Evolutionary conservation across 2,797 vertebrate species (phyloP).

Genomic region (Sciurus vulgaris): DNA sequence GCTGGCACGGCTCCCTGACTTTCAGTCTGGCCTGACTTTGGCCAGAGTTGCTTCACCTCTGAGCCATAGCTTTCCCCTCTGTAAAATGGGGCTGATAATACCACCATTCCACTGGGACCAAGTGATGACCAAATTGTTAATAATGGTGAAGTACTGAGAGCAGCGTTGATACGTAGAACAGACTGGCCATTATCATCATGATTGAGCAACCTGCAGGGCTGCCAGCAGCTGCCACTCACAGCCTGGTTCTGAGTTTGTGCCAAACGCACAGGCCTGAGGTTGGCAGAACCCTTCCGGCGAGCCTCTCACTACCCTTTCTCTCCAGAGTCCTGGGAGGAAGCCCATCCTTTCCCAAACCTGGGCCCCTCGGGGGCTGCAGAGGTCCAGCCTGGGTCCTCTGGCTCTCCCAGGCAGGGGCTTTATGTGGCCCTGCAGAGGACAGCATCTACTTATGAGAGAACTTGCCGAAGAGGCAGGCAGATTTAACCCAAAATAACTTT

Average conservation of each 20-base stretch:
- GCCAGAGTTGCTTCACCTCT: not conserved
- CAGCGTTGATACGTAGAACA: fast-evolving
- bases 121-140: not conserved
- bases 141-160: not conserved
- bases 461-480: not conserved
- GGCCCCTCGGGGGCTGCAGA: not conserved
- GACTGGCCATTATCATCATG: too few species aligned
- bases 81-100: not conserved
- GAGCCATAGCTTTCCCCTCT: not conserved
- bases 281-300: too few species aligned
- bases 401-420: not conserved
- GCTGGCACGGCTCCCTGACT: not conserved
- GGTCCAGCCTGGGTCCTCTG: not conserved
- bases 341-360: not conserved
- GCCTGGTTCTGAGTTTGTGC: not conserved
- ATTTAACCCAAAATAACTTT: conserved; percentile 95
- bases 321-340: not conserved
- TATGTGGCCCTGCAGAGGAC: not conserved
- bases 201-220: too few species aligned
- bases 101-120: not conserved
- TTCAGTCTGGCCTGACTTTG: not conserved
- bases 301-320: not conserved
- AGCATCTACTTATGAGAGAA: not conserved
- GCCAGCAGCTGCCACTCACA: too few species aligned
- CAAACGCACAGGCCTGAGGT: too few species aligned